Conservation (phyloP, 2,888 invertebrate species). For the Watsonalla cultraria region DNA sequence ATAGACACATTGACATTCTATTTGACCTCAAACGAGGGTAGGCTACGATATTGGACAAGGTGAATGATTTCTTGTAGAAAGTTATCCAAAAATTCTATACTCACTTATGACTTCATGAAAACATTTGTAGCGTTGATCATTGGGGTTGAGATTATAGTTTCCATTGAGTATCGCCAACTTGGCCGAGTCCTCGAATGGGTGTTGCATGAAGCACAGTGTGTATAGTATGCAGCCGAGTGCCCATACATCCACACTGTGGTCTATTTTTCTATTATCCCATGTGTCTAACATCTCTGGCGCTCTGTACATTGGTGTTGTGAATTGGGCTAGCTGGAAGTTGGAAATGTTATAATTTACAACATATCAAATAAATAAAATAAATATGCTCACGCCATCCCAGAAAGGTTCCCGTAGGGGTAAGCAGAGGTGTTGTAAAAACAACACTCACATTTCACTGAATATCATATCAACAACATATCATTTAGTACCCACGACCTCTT, state of each 20-base stretch:
- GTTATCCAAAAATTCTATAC: conserved; percentile 34
- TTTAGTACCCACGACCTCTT: too few species aligned
- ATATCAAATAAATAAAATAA: conserved; percentile 3
- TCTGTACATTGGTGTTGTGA: conserved; percentile 96
- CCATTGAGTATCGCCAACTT: conserved; percentile 98
- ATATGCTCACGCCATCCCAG: too few species aligned
- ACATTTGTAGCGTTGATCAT: conserved; percentile 88
- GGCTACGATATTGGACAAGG: too few species aligned
- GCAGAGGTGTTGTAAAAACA: too few species aligned
- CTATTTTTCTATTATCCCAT: conserved; percentile 96
- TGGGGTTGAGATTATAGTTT: conserved; percentile 91
- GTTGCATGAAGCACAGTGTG: conserved; percentile 93
- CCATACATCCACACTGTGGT: conserved; percentile 96
- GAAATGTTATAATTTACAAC: background rate
- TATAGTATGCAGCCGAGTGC: conserved; percentile 97
- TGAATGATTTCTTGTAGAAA: too few species aligned
- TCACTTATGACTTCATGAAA: conserved; percentile 94
- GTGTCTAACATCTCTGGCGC: conserved; percentile 99
- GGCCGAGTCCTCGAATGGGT: conserved; percentile 97
- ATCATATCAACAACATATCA: background rate
- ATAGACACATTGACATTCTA: too few species aligned
- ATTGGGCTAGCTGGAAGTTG: conserved; percentile 82
- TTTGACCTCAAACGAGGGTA: too few species aligned
- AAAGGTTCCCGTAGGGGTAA: too few species aligned
- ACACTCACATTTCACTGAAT: background rate